These are phyloP conservation scores for Agonum fuliginosum DNA, from an alignment of 2,888 invertebrate genomes.

Conservation along the genomic window DNA sequence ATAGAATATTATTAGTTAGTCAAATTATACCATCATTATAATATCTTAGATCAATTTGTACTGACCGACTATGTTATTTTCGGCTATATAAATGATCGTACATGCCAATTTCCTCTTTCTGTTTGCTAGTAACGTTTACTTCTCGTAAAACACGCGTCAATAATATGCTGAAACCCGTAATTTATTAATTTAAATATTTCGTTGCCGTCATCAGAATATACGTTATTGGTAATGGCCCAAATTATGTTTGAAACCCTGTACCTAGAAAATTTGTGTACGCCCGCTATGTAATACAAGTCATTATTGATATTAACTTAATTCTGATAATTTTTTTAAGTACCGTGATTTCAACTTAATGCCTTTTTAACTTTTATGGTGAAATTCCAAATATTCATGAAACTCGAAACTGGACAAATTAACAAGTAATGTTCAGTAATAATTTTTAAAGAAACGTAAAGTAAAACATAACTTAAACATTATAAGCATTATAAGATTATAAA, in stretches of 20 bases:
- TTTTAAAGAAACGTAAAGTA: too few species aligned
- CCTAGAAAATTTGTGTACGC: slow-evolving; percentile 54
- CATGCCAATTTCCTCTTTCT: slow-evolving; percentile 58
- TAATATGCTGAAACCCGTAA: slow-evolving; percentile 53
- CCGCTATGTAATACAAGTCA: slow-evolving; percentile 58
- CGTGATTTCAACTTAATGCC: slow-evolving; percentile 55
- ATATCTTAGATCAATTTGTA: slow-evolving; percentile 59
- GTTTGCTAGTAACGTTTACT: slow-evolving; percentile 58
- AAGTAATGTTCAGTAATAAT: too few species aligned
- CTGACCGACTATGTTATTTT: slow-evolving; percentile 55
- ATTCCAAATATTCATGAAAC: slow-evolving; percentile 41
- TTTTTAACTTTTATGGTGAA: slow-evolving; percentile 47
- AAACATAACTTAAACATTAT: too few species aligned
- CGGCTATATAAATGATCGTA: slow-evolving; percentile 57
- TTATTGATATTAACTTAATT: slow-evolving; percentile 60
- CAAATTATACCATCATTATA: slow-evolving; percentile 58
- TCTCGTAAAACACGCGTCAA: slow-evolving; percentile 60
- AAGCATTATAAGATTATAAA: not conserved
- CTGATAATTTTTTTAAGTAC: slow-evolving; percentile 46
- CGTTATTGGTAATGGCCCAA: slow-evolving; percentile 58
- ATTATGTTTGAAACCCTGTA: slow-evolving; percentile 60
- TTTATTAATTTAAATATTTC: slow-evolving; percentile 61
- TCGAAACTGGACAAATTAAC: too few species aligned
- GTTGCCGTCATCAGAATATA: slow-evolving; percentile 57
- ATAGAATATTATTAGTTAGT: slow-evolving; percentile 55